phyloP scores from a whole-genome alignment of 2,113 vertebrate species.

The Salminus brasiliensis region DNA sequence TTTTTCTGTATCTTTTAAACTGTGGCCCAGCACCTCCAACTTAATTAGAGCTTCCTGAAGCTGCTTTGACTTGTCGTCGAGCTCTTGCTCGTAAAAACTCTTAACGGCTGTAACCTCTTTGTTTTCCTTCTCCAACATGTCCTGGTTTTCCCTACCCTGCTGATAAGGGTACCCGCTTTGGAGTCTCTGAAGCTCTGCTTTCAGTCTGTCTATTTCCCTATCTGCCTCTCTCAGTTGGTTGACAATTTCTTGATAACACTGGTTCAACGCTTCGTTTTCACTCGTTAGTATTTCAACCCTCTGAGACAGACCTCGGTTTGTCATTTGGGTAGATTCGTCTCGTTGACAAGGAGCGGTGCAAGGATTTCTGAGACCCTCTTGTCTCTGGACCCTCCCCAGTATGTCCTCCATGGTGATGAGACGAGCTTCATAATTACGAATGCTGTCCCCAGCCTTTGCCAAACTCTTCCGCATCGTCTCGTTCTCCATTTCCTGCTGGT shows the following conservation, averaged over 20 bases:
- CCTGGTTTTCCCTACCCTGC: constrained; percentile 61
- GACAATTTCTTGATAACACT: constrained; percentile 78
- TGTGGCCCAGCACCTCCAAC: constrained; percentile 72
- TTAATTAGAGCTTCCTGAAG: constrained; percentile 77
- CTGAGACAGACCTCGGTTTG: constrained; percentile 68
- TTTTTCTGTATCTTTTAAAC: constrained; percentile 77
- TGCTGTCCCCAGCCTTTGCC: constrained; percentile 72
- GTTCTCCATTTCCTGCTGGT: constrained; percentile 74
- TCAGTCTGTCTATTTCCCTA: constrained; percentile 79
- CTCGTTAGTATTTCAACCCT: constrained; percentile 70
- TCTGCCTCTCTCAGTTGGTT: constrained; percentile 82
- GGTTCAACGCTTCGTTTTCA: constrained; percentile 76
- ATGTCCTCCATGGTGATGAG: constrained; percentile 76
- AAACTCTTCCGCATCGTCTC: constrained; percentile 71
- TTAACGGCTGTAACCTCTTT: constrained; percentile 68
- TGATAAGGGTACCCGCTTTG: constrained; percentile 69
- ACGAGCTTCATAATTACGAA: constrained; percentile 73
- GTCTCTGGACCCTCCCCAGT: constrained; percentile 70
- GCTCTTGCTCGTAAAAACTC: constrained; percentile 75
- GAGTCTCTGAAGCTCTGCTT: constrained; percentile 70
- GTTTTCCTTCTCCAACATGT: constrained; percentile 69
- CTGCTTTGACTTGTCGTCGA: constrained; percentile 74
- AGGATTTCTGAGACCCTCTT: constrained; percentile 62
- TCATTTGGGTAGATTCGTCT: constrained; percentile 63
- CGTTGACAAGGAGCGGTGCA: constrained; percentile 59